A percentile compares a stretch with the other conserved stretches of the same genome.
Evolutionary conservation across 2,113 vertebrate genomes (phyloP).

Genomic region (Globicephala melas): DNA sequence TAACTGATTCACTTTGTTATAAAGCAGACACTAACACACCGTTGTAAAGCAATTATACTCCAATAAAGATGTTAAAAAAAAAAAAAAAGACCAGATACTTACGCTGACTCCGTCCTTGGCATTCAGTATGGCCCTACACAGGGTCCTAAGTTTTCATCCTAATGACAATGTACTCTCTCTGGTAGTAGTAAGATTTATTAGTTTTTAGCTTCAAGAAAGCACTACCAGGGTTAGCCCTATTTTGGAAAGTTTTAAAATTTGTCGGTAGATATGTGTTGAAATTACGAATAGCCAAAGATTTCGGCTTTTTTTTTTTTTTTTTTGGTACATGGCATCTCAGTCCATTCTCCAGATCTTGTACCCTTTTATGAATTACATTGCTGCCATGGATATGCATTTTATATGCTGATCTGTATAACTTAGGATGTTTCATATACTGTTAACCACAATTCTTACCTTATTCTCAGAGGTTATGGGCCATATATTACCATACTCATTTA

Average conservation of each 20-base stretch:
- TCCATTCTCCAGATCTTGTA: not conserved
- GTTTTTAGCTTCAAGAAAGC: not conserved
- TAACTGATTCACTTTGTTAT: too few relatives aligned
- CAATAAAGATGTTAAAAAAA: too few relatives aligned
- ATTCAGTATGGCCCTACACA: not conserved
- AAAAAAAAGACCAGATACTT: not conserved
- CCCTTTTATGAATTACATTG: not conserved
- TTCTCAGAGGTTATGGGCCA: not conserved
- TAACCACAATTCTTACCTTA: not conserved
- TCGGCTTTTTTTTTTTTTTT: not conserved
- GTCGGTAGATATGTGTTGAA: not conserved
- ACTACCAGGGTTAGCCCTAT: not conserved
- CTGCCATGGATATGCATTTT: not conserved
- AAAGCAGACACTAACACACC: too few relatives aligned
- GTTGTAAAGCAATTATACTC: too few relatives aligned
- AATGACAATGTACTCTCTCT: not conserved
- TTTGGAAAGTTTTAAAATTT: constrained; percentile 1
- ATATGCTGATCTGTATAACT: not conserved
- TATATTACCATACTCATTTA: not conserved
- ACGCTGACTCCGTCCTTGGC: not conserved
- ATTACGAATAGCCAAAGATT: not conserved
- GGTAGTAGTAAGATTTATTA: not conserved
- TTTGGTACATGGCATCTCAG: not conserved
- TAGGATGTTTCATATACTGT: not conserved
- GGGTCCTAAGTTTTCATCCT: not conserved